Conservation (phyloP, 2,888 invertebrate species). For the Drosophila silvestris region DNA sequence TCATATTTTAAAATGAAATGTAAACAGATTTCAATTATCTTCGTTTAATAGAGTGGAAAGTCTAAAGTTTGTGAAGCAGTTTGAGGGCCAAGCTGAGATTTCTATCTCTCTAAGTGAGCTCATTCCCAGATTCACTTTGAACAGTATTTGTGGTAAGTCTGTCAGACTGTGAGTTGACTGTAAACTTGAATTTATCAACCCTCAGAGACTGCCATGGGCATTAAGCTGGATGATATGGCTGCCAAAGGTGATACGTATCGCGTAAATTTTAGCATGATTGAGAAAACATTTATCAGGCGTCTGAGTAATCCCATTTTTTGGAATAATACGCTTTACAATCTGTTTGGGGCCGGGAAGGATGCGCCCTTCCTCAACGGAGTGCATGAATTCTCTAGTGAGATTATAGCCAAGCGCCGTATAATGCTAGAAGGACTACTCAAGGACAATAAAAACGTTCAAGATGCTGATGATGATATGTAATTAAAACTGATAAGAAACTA, state of each 20-base stretch:
- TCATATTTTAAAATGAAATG: background rate
- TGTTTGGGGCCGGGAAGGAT: constrained; percentile 56
- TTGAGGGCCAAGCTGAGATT: constrained; percentile 43
- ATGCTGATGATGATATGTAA: constrained; percentile 53
- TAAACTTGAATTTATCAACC: background rate
- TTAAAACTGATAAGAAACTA: background rate
- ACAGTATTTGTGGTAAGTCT: constrained; percentile 76
- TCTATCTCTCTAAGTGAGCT: constrained; percentile 66
- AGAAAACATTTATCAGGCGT: constrained; percentile 68
- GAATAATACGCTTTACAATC: constrained; percentile 53
- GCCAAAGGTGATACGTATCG: constrained; percentile 76
- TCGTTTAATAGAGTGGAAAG: constrained; percentile 72
- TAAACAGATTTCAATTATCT: background rate
- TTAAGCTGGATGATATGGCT: constrained; percentile 75
- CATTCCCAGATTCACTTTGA: constrained; percentile 80
- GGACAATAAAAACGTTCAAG: background rate
- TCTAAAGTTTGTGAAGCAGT: constrained; percentile 67
- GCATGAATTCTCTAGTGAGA: constrained; percentile 79
- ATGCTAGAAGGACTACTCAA: constrained; percentile 52
- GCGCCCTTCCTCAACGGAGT: constrained; percentile 57
- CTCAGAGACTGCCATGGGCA: constrained; percentile 80
- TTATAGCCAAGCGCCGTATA: constrained; percentile 75
- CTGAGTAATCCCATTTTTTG: constrained; percentile 68
- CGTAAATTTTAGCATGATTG: constrained; percentile 67
- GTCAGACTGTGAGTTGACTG: background rate